Evolutionary conservation across 2,113 vertebrate genomes (phyloP).

Genomic region (Peromyscus polionotus): DNA sequence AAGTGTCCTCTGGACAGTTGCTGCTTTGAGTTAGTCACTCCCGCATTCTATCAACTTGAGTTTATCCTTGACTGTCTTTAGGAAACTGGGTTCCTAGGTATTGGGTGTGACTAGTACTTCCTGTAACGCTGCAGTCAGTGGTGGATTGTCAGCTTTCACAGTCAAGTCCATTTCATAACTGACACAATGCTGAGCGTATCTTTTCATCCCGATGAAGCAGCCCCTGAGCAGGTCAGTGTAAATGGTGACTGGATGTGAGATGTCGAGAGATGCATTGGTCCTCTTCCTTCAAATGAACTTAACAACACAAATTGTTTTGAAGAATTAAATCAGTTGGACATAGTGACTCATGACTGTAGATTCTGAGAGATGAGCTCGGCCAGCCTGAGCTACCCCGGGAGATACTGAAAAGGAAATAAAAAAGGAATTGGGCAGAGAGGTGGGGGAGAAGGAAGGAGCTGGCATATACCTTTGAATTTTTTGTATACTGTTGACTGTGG

Average conservation of each 20-base stretch:
- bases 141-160: neutral
- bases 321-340: neutral
- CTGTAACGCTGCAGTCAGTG: neutral
- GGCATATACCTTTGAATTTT: slow-evolving; percentile 63
- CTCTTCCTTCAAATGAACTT: slow-evolving; percentile 33
- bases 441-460: neutral
- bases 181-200: neutral
- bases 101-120: neutral
- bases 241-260: slow-evolving; percentile 62
- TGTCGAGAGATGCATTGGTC: slow-evolving; percentile 21
- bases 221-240: slow-evolving; percentile 42
- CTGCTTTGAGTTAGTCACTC: slow-evolving; percentile 56
- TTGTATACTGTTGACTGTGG: slow-evolving; percentile 32
- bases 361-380: neutral
- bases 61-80: neutral
- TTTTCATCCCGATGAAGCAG: slow-evolving; percentile 44
- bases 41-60: neutral
- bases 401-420: neutral
- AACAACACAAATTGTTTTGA: neutral
- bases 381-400: neutral
- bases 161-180: neutral
- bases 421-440: neutral
- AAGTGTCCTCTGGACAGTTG: slow-evolving; percentile 8
- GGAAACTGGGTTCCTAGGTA: neutral
- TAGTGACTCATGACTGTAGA: neutral